Evolutionary conservation across 2,113 vertebrate genomes (phyloP), one percentile per base, ranked within the genome.

Genomic region (Leptobrachium ailaonicum): DNA sequence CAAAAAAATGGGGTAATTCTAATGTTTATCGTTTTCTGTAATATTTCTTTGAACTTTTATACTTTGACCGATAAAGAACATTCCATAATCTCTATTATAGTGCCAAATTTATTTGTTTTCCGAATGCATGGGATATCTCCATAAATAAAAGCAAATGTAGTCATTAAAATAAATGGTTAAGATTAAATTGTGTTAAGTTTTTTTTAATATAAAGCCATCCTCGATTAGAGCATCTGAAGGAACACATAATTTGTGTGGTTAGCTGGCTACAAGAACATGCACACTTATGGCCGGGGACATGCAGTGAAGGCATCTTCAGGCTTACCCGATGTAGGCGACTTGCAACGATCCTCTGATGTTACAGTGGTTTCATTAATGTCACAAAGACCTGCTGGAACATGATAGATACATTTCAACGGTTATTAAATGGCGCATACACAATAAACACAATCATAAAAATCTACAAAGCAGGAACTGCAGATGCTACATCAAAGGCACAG

Each of bases 311-410:
- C 5, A 66, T 54, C 40, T 6, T 44, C 20, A 75, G n/a, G 86
- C 77, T 95, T 98, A 99, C 98, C 96, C 91, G 98, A 98, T 70
- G 98, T 99, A 5, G 98, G 98, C 1, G 98, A 99, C 85, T 99
- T 99, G 93, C 98, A 99, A 85, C 96, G 96, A 85, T 99, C 98
- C 77, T 99, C 98, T 79, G 96, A 95, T 44, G 96, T 94, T 53
- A 92, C 78, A 0, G 95, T 94, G 72, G 95, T 94, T 89, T 99
- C 98, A 73, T 92, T 99, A 83, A 99, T 98, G 82, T 99, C 98
- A 83, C 96, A 98, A 2, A 99, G 93, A 89, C 98, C 98, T 91
- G 93, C 85, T 90, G 78, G 82, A 89, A 86, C 75, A 89, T 72
- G 88, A 67, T 88, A 81, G 11, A 45, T 45, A 41, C 50, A 77